These are phyloP conservation scores for Dreissena polymorpha DNA, from an alignment of 1,140 invertebrate genomes.

Conservation along the genomic window DNA sequence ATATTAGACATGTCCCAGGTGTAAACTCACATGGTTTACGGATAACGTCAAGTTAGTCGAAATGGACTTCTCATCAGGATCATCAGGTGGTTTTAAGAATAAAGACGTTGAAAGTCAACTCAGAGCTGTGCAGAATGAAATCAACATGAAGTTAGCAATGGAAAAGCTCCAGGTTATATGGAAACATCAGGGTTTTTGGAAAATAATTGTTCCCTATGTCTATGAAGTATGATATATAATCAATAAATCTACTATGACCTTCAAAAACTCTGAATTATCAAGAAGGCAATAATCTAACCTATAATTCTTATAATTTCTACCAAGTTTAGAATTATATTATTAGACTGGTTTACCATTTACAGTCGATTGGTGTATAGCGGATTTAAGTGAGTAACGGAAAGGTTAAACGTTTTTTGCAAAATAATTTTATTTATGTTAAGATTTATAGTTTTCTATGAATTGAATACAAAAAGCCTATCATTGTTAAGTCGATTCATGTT, in stretches of 20 bases:
- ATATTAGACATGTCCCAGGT: not conserved
- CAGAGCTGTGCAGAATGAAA: slow-evolving; percentile 23
- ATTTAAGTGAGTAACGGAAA: no score
- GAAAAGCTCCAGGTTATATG: slow-evolving; percentile 33
- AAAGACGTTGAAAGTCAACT: slow-evolving; percentile 38
- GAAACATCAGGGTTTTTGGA: not conserved
- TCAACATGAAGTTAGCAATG: slow-evolving; percentile 18
- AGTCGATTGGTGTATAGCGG: no score
- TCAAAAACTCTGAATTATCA: not conserved
- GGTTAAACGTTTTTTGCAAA: no score
- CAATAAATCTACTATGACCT: not conserved
- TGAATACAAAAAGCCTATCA: no score
- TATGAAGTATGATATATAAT: no score
- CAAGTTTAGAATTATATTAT: no score
- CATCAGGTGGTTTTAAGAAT: not conserved
- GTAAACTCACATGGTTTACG: slow-evolving; percentile 1
- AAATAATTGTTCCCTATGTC: not conserved
- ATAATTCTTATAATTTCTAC: not conserved
- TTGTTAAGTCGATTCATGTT: no score
- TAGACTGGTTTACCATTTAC: no score
- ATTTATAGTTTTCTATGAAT: no score
- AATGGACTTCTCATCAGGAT: slow-evolving; percentile 37
- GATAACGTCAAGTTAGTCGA: not conserved
- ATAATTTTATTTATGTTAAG: no score
- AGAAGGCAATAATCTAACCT: not conserved